Conservation (phyloP, 2,888 invertebrate species). For the Cecidostiba fungosa region DNA sequence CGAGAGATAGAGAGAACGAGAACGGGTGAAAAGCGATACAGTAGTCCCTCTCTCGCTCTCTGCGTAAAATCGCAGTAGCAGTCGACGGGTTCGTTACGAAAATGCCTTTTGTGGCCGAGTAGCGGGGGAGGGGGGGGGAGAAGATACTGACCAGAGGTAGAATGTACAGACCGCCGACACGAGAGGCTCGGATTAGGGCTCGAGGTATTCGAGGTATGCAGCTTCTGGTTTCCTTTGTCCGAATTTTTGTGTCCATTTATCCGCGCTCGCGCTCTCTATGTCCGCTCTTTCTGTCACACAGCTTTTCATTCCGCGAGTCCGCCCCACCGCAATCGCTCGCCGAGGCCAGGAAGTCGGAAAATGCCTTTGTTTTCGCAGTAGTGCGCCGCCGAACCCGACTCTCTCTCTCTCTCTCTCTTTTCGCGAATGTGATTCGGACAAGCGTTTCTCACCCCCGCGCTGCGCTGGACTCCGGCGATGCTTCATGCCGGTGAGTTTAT, state of each 20-base stretch:
- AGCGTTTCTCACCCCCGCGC: conserved; percentile 60
- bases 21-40: conserved; percentile 43
- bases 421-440: conserved; percentile 71
- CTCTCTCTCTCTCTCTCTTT: conserved; percentile 64
- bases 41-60: neutral
- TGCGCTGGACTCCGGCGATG: neutral
- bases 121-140: conserved; percentile 52
- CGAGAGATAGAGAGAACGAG: neutral
- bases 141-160: conserved; percentile 56
- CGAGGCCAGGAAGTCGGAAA: conserved; percentile 51
- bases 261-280: conserved; percentile 66
- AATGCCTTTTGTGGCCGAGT: conserved; percentile 64
- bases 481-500: conserved; percentile 41
- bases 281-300: conserved; percentile 66
- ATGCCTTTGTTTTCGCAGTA: conserved; percentile 62
- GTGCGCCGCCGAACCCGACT: neutral
- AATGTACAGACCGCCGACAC: conserved; percentile 60
- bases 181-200: conserved; percentile 49
- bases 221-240: conserved; percentile 72
- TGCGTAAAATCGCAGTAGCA: conserved; percentile 21
- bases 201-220: conserved; percentile 72
- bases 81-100: conserved; percentile 50
- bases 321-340: conserved; percentile 49
- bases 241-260: conserved; percentile 75
- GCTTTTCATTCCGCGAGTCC: conserved; percentile 67